Conservation (phyloP, 2,113 vertebrate genomes). For the Mobula birostris region DNA sequence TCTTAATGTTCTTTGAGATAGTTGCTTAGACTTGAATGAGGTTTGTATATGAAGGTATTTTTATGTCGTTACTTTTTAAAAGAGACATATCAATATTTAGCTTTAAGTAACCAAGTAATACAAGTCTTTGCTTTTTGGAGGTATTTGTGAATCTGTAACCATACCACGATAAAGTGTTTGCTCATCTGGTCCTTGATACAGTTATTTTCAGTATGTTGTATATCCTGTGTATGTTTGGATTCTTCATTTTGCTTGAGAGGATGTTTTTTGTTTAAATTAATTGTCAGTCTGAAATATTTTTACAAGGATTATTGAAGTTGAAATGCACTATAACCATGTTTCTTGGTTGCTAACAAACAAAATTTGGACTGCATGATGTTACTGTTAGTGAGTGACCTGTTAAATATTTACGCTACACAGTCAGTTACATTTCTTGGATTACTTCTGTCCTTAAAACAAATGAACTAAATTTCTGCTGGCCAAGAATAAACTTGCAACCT, state of each 20-base stretch:
- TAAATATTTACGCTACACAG: not conserved
- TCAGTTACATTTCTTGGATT: not conserved
- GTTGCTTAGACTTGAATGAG: not conserved
- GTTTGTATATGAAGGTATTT: not conserved
- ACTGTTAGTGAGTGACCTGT: not conserved
- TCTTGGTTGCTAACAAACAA: not conserved
- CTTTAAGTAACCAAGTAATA: not conserved
- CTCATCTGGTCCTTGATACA: not conserved
- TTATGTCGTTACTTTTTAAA: not conserved
- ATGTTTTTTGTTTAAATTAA: not conserved
- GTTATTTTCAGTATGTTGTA: not conserved
- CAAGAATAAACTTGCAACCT: not conserved
- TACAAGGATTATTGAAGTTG: slow-evolving; percentile 2
- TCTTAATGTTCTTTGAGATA: not conserved
- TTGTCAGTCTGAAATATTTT: slow-evolving; percentile 1
- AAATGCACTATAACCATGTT: not conserved
- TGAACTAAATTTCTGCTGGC: not conserved
- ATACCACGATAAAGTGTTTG: not conserved
- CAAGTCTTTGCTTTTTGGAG: not conserved
- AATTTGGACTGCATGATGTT: not conserved
- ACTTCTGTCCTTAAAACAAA: not conserved
- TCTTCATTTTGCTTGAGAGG: not conserved
- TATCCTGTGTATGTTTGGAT: not conserved
- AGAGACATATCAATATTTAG: not conserved
- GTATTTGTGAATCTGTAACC: not conserved